Base-by-base conservation (phyloP, 2,113 vertebrate genomes). In the Scomber scombrus region DNA sequence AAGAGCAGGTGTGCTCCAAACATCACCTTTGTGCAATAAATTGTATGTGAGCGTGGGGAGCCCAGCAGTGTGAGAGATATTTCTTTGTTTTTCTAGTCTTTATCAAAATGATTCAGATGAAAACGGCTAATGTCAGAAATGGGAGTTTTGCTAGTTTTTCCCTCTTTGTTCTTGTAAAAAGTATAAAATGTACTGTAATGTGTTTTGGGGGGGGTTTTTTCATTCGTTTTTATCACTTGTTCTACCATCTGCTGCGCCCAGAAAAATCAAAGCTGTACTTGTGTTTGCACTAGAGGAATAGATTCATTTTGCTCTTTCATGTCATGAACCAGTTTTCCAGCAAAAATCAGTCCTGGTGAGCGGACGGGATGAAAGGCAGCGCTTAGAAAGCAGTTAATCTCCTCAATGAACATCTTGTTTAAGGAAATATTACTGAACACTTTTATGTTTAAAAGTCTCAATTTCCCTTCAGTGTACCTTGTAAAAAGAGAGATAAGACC, bases 81-180 rank as follows among this genome's bases (percentile, higher is more conserved):
- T 26, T 26, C 23, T 26, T 26, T 26, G 23, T 26, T 26, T 26
- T 26, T 26, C 23, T 26, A 26, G 23, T 26, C 23, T 26, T 26
- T 43, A 45, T 71, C 11, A 2, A 71, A 26, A 72, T 40, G 26
- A 50, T 50, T 50, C 19, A 50, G 29, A 60, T 66, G 0, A 60
- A 29, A 6, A 52, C 47, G 21, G 45, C 71, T 43, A 64, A 10
- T 67, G 47, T 5, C 47, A 29, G 31, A 61, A 67, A 73, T 10
- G 6, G 1, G 5, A 49, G 7, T n/a, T 40, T 64, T 34, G 11
- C 3, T 45, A 9, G 21, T 54, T 63, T 50, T 16, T 14, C 23
- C 23, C 11, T 65, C 10, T 31, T 6, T 4, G n/a, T 66, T 66
- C 43, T 34, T 66, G 40, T 75, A 12, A 63, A 56, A 52, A 56